Evolutionary conservation across 2,797 vertebrate species (phyloP).

Genomic region (Artibeus jamaicensis): DNA sequence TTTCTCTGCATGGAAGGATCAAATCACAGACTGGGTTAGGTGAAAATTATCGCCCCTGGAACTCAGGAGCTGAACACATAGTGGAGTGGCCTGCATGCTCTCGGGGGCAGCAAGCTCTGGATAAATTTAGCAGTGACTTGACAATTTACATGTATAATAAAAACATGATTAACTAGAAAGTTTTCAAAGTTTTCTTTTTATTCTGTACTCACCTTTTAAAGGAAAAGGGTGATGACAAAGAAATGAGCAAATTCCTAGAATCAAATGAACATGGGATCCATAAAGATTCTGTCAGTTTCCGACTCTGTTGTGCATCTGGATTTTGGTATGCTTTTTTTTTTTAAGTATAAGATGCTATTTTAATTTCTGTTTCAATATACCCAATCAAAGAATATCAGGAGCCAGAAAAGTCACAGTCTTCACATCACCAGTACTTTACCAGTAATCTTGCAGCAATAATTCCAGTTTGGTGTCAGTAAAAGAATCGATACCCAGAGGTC

Average conservation of each 20-base stretch:
- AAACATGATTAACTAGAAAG: background rate
- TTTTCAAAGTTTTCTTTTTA: background rate
- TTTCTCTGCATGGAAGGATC: background rate
- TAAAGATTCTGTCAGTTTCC: background rate
- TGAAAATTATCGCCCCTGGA: background rate
- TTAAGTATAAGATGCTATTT: background rate
- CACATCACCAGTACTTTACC: background rate
- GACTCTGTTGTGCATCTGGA: background rate
- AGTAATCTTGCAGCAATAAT: background rate
- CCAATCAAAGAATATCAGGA: background rate
- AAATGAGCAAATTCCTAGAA: background rate
- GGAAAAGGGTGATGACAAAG: background rate
- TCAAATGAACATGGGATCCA: background rate
- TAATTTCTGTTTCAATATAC: background rate
- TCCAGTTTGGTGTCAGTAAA: background rate
- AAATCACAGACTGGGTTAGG: background rate
- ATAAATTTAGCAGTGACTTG: background rate
- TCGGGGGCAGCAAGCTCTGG: background rate
- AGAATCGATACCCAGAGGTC: background rate
- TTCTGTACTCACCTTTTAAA: background rate
- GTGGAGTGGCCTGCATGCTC: background rate
- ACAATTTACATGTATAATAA: background rate
- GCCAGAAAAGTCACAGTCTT: background rate
- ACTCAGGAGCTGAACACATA: rapidly evolving
- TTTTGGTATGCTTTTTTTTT: background rate